Conservation (phyloP, 2,113 vertebrate species). For the Agapornis roseicollis region DNA sequence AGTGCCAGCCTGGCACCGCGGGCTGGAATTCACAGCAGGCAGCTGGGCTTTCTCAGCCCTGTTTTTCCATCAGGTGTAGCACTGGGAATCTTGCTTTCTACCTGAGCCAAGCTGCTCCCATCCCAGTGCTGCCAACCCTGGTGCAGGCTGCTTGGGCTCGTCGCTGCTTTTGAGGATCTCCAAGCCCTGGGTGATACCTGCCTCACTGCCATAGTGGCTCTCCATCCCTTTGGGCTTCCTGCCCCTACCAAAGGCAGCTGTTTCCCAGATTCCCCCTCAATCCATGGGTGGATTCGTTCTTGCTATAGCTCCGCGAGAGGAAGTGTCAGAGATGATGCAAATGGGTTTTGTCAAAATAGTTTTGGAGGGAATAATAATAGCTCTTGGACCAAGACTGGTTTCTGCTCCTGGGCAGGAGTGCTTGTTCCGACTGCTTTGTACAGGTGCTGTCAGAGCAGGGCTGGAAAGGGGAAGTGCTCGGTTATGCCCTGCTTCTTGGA, state of each 20-base stretch:
- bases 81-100: background rate
- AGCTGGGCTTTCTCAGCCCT: background rate
- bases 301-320: background rate
- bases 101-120: background rate
- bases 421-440: background rate
- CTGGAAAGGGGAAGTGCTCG: background rate
- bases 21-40: background rate
- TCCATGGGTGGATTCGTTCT: background rate
- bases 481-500: background rate
- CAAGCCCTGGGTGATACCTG: background rate
- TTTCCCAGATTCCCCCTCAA: background rate
- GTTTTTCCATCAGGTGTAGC: background rate
- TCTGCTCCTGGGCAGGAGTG: background rate
- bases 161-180: background rate
- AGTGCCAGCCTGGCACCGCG: background rate
- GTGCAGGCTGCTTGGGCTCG: background rate
- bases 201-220: background rate
- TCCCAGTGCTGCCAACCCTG: background rate
- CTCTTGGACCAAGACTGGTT: background rate
- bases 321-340: background rate
- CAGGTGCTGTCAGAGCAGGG: background rate
- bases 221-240: background rate
- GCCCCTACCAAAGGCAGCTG: background rate
- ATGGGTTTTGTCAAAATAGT: background rate
- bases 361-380: conserved; percentile 14